These are phyloP conservation scores for Phyllostomus discolor DNA, from an alignment of 2,113 vertebrate species.

Conservation along the genomic window DNA sequence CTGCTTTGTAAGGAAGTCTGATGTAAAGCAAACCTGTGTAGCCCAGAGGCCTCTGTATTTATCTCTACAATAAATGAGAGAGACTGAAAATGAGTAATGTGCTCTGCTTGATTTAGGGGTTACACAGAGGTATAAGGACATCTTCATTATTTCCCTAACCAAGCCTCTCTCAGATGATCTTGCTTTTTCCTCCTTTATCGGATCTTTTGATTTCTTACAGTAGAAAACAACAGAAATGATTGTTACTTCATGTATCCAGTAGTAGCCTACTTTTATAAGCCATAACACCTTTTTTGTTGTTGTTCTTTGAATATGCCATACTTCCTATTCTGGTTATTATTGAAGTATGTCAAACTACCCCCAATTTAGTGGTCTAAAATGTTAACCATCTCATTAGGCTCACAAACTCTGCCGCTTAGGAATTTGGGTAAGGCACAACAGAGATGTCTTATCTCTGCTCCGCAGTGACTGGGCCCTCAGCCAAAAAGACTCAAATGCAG, in stretches of 20 bases:
- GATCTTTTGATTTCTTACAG: background rate
- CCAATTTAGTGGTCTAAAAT: background rate
- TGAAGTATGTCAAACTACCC: background rate
- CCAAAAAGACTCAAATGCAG: background rate
- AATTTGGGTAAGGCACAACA: background rate
- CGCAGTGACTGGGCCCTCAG: background rate
- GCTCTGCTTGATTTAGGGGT: background rate
- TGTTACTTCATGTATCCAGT: background rate
- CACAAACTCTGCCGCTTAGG: background rate
- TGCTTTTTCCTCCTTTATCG: background rate
- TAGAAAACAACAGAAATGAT: background rate
- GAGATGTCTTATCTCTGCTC: background rate
- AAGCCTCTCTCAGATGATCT: background rate
- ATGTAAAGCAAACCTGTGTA: background rate
- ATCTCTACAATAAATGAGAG: background rate
- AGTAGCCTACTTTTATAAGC: background rate
- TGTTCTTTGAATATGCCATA: background rate
- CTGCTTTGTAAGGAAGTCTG: background rate
- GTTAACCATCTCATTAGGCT: background rate
- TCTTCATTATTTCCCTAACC: background rate
- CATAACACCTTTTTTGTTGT: background rate
- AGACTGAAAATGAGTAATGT: background rate
- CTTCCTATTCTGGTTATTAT: constrained; percentile 14
- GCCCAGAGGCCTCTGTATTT: background rate
- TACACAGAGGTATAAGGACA: background rate